Evolutionary conservation across 2,113 vertebrate species (phyloP).

Genomic region (Setophaga coronata): DNA sequence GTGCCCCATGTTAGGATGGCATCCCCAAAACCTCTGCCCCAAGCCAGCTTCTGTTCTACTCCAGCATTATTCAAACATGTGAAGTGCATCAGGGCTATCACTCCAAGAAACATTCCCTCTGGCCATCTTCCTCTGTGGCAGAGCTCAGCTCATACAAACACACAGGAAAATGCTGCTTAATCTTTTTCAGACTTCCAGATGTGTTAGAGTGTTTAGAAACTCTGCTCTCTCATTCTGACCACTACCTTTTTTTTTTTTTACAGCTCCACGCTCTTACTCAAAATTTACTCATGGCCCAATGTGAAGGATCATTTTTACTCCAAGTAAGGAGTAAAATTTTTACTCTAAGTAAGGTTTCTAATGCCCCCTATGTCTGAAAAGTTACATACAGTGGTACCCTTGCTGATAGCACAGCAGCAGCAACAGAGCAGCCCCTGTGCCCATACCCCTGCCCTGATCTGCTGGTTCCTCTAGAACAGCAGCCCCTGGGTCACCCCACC

Average conservation of each 20-base stretch:
- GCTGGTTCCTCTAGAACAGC: background rate
- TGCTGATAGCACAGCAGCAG: background rate
- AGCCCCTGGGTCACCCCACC: background rate
- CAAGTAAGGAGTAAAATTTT: no score
- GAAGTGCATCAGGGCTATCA: background rate
- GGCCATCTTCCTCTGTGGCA: background rate
- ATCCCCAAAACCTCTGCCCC: background rate
- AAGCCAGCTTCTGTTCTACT: background rate
- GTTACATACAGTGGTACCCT: background rate
- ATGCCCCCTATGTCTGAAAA: accelerated
- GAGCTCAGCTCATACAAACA: background rate
- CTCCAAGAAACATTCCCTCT: background rate
- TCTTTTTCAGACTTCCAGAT: background rate
- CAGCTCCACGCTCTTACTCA: background rate
- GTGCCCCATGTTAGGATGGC: accelerated
- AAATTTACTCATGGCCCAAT: background rate
- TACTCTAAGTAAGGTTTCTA: background rate
- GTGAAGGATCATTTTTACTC: background rate
- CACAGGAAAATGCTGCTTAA: background rate
- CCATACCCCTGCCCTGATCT: background rate
- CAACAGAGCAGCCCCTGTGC: background rate
- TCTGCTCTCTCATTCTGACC: background rate
- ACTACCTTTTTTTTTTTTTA: background rate
- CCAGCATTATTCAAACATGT: accelerated
- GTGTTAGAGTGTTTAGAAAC: background rate